phyloP scores from a whole-genome alignment of 2,113 vertebrate species.

The Furnarius figulus region DNA sequence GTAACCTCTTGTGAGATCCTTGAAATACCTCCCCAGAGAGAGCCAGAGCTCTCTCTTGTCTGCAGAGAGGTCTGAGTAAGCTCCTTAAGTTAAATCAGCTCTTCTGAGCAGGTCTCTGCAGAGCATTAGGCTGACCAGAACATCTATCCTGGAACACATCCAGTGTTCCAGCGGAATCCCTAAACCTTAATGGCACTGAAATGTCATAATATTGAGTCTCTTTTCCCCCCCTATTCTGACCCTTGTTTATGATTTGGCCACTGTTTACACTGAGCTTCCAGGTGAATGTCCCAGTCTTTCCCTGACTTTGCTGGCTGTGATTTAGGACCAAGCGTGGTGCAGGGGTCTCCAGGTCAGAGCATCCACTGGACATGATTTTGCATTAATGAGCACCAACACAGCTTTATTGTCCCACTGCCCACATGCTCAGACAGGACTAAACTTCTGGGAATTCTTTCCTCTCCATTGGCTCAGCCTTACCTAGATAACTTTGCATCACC shows the following conservation, averaged over 20 bases:
- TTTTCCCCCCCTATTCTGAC: not conserved
- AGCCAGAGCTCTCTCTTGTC: not conserved
- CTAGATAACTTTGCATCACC: not conserved
- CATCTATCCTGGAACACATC: too few species aligned
- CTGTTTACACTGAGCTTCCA: not conserved
- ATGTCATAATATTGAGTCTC: not conserved
- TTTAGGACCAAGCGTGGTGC: not conserved
- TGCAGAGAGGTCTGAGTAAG: not conserved
- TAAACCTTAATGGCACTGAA: not conserved
- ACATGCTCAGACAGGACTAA: not conserved
- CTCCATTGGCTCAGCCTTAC: not conserved
- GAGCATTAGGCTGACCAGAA: not conserved
- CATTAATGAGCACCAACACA: not conserved
- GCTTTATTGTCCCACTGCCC: not conserved
- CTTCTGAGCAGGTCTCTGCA: not conserved
- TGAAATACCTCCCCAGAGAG: not conserved
- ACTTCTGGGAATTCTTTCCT: not conserved
- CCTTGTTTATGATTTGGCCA: not conserved
- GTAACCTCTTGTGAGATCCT: not conserved
- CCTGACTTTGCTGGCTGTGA: not conserved
- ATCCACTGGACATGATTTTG: not conserved
- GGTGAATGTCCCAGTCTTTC: not conserved
- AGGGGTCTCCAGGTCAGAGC: not conserved
- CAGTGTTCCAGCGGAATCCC: not conserved
- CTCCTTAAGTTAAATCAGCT: not conserved